These are phyloP conservation scores for Lutraria lutraria DNA, from an alignment of 2,888 invertebrate species.

Conservation along the genomic window DNA sequence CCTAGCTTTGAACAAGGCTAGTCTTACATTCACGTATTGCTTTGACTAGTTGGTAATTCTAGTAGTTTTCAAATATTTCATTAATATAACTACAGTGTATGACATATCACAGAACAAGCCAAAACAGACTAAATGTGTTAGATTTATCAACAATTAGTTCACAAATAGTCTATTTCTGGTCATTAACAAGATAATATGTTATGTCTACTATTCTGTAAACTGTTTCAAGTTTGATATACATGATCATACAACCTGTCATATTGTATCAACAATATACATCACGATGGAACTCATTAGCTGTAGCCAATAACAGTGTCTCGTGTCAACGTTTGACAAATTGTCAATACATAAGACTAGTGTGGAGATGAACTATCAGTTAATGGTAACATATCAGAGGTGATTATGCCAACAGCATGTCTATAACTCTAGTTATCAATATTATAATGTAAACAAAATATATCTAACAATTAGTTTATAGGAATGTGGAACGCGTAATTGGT, in stretches of 20 bases:
- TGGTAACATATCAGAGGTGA: conserved; percentile 8
- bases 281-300: background rate
- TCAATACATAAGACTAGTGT: background rate
- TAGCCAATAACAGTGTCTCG: background rate
- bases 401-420: background rate
- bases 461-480: no score
- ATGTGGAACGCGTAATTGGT: no score
- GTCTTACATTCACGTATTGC: no score
- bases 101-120: no score
- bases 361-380: background rate
- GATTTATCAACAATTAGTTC: no score
- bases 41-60: no score
- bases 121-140: no score
- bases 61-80: no score
- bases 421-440: background rate
- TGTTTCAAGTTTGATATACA: background rate
- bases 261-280: conserved; percentile 2
- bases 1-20: no score
- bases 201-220: background rate
- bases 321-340: background rate
- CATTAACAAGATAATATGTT: background rate
- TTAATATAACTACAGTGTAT: no score
- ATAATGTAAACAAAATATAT: no score
- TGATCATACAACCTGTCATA: background rate
- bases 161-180: background rate